Evolutionary conservation across 2,888 invertebrate species (phyloP).

Genomic region (Ferdinandea cuprea): DNA sequence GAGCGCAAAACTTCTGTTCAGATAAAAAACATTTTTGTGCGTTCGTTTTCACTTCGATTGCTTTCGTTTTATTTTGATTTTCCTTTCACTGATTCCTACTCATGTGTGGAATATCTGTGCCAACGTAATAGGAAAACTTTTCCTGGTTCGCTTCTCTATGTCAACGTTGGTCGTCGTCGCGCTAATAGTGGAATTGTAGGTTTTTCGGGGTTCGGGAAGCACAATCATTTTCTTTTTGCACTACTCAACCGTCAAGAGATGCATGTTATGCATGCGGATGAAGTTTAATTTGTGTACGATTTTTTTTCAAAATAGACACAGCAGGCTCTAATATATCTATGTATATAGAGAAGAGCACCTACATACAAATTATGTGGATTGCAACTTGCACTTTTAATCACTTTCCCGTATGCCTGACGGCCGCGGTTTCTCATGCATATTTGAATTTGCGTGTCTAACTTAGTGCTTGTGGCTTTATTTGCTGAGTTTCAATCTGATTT

Average conservation of each 20-base stretch:
- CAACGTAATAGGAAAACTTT: conserved; percentile 50
- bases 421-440: not conserved
- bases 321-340: not conserved
- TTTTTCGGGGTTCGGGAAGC: not conserved
- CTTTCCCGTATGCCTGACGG: not conserved
- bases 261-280: conserved; percentile 56
- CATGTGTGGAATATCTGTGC: conserved; percentile 57
- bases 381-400: conserved; percentile 41
- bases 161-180: conserved; percentile 2
- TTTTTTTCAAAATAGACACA: conserved; percentile 19
- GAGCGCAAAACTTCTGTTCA: conserved; percentile 2
- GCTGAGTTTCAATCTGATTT: not conserved
- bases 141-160: conserved; percentile 64
- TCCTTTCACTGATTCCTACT: conserved; percentile 60
- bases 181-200: not conserved
- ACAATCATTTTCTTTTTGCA: conserved; percentile 20
- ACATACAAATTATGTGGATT: not conserved
- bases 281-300: conserved; percentile 28
- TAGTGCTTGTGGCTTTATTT: not conserved
- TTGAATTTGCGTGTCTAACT: not conserved
- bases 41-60: conserved; percentile 15
- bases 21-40: not conserved
- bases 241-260: conserved; percentile 43
- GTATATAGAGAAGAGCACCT: not conserved
- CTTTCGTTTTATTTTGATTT: conserved; percentile 52